Percentiles rank a stretch among this genome's conserved stretches.
Conservation (phyloP, 2,888 invertebrate species). For the Ellobium chinense region DNA sequence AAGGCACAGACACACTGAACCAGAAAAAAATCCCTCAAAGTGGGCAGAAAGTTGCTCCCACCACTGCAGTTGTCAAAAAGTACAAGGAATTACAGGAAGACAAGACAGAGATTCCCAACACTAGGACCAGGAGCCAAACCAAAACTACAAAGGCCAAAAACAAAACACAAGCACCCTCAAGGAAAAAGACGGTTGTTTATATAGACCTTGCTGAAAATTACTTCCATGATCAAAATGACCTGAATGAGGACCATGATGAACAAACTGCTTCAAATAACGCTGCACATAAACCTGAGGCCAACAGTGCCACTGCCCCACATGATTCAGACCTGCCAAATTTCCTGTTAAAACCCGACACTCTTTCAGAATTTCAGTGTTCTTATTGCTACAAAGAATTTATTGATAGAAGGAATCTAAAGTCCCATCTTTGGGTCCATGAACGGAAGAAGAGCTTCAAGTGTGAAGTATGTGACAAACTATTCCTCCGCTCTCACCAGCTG, state of each 20-base stretch:
- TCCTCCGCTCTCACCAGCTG: constrained; percentile 32
- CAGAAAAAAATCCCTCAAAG: background rate
- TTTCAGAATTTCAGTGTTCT: constrained; percentile 19
- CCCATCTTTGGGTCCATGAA: constrained; percentile 36
- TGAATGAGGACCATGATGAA: no score
- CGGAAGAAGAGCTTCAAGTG: constrained; percentile 21
- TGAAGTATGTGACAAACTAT: constrained; percentile 16
- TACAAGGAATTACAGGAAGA: no score
- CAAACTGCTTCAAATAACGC: no score
- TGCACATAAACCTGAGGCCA: no score
- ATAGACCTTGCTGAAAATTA: no score
- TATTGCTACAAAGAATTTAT: constrained; percentile 32
- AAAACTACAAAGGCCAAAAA: no score
- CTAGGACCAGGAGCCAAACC: no score
- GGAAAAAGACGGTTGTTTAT: no score
- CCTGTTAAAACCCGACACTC: background rate
- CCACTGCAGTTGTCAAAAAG: background rate
- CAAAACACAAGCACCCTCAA: no score
- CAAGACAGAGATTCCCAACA: no score
- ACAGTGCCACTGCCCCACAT: no score
- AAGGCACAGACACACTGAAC: background rate
- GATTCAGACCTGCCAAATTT: background rate
- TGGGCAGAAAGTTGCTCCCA: background rate
- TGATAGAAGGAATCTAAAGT: constrained; percentile 33
- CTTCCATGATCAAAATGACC: no score